Evolutionary conservation across 2,888 invertebrate species (phyloP), one percentile per base, ranked within the genome.

Genomic region (Cynaeus angustus): DNA sequence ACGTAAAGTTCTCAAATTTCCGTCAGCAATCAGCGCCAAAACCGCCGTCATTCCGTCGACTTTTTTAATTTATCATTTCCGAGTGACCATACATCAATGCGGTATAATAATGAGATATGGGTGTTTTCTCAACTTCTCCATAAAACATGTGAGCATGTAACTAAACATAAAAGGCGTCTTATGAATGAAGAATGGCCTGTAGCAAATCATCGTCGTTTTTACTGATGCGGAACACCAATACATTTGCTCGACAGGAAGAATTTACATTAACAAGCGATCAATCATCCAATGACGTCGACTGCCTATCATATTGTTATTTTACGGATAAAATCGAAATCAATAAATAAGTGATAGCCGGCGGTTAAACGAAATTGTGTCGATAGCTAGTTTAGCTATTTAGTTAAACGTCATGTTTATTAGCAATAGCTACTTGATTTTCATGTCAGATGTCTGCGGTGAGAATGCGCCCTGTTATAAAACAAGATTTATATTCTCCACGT

Each of bases 241-340:
- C 61, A 68, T 64, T 58, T 62, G 70, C 70, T 70, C 65, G 52
- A 58, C 64, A 53, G 28, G 58, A 64, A 55, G 64, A 58, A 72
- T 72, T 68, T 68, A 70, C 55, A 72, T 72, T 66, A 58, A 58
- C 70, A 61, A 61, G 16, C 61, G 45, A 72, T 72, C 68, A 68
- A 71, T 72, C 72, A 71, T 64, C 8, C 56, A 37, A 33, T 56
- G 70, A 68, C 68, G 65, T 65, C 55, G 9, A 12, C 52, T 46
- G 48, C 48, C 46, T 13, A 68, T 43, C 41, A 10, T 37, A 14
- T 56, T 59, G 52, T 67, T 52, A 67, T 41, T 59, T 67, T 52
- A 1, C 8, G 41, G 53, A 43, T 61, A 61, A 26, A 61, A 58
- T 56, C 66, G 14, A 8, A 59, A 59, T 59, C 59, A 13, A 59